Base-by-base conservation (phyloP, 2,888 invertebrate genomes). In the Cataglyphis altisquamis region DNA sequence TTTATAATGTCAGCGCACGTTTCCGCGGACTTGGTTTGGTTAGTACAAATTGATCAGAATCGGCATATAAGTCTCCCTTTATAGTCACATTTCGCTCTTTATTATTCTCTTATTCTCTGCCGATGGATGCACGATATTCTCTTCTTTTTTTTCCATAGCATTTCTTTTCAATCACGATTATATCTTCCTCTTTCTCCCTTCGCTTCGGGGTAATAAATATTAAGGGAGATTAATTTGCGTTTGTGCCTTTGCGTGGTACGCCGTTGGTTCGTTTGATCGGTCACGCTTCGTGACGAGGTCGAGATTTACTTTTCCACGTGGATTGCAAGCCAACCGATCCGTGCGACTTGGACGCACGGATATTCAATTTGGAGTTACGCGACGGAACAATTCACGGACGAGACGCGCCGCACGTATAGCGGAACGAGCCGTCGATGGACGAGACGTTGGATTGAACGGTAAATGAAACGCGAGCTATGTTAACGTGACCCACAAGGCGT, bases 1-100 rank as follows among this genome's bases (percentile, higher is more conserved):
- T 93, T 93, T 92, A 93, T 92, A 90, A 92, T 91, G 90, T 90
- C 89, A 90, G 25, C 87, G 87, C 86, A 89, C 85, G 87, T 86
- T 84, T 85, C 87, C 80, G 88, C 83, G 67, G 81, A 70, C 80
- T 75, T 45, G 41, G 86, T 81, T 87, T 84, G 83, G 73, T 74
- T 83, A 88, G 77, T 81, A 81, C 72, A 78, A 68, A 72, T 82
- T 67, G 60, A 74, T 73, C 80, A 80, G 82, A 72, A 82, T 74
- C 72, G 60, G 67, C 70, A 36, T 78, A 77, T 39, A 84, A 73
- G 83, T 73, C 86, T 82, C 86, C 88, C 86, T 85, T 89, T 84
- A 84, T 87, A 87, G 74, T 60, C 84, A 72, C 84, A 41, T 80
- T 70, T 77, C 52, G 82, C 83, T 36, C 75, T 86, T 82, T 80